Conservation (phyloP, 1,140 invertebrate genomes). For the Scaptodrosophila lebanonensis region DNA sequence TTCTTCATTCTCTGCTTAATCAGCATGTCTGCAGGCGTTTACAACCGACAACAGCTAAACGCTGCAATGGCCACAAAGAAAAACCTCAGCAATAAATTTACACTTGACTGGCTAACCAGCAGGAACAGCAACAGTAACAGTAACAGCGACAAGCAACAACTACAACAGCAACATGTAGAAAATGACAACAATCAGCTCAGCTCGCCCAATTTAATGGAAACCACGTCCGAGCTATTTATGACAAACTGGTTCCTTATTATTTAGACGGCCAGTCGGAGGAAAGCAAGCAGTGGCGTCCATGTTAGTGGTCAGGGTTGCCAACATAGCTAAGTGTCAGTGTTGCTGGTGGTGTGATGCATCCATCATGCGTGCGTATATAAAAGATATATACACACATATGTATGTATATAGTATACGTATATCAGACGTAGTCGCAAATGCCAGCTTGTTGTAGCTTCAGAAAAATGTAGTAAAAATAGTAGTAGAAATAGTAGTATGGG, state of each 20-base stretch:
- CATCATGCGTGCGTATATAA: constrained; percentile 16
- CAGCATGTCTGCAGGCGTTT: constrained; percentile 58
- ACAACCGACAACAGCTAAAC: too few relatives aligned
- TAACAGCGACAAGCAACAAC: constrained; percentile 17
- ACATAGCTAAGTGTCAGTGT: too few relatives aligned
- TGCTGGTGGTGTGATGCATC: constrained; percentile 60
- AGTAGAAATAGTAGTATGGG: constrained; percentile 28
- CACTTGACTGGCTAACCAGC: constrained; percentile 42
- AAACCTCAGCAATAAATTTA: constrained; percentile 53
- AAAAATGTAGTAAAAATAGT: constrained; percentile 54
- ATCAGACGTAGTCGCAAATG: constrained; percentile 58
- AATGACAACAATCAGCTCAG: constrained; percentile 14
- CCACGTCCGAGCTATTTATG: constrained; percentile 48
- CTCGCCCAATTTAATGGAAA: constrained; percentile 31
- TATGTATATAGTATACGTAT: constrained; percentile 4
- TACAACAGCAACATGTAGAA: too few relatives aligned
- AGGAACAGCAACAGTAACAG: neutral
- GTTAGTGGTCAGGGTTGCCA: too few relatives aligned
- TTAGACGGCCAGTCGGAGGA: constrained; percentile 16
- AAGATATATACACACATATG: constrained; percentile 2
- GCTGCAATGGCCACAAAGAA: constrained; percentile 22
- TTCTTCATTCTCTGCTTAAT: constrained; percentile 34
- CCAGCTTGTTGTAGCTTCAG: constrained; percentile 50
- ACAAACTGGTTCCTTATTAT: constrained; percentile 69
- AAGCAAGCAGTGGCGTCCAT: too few relatives aligned